Evolutionary conservation across 2,113 vertebrate genomes (phyloP), one percentile per base, ranked within the genome.

Genomic region (Bagarius yarrelli): DNA sequence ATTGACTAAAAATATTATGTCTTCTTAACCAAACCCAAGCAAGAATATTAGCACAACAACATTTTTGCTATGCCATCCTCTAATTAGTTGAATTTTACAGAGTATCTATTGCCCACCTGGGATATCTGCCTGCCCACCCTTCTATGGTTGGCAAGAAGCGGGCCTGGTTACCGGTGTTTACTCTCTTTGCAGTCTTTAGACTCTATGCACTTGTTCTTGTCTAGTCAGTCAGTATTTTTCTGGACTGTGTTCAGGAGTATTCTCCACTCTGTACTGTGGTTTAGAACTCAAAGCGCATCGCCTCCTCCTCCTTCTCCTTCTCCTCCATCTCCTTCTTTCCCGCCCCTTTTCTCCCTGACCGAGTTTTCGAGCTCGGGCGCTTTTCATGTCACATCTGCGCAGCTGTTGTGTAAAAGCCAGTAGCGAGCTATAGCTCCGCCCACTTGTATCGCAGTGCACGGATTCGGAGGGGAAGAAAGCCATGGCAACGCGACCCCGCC

Each of bases 401-500:
- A 67, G 66, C 81, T 52, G 75, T 57, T n/a, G 13, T 44, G 9
- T 11, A 47, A 36, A 11, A 53, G n/a, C 57, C 79, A 40, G 85
- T 77, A 88, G 44, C 78, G 80, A 83, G 77, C 86, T 83, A 84
- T 89, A 56, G 36, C 86, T 88, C 89, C 91, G 89, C 91, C 91
- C 89, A 89, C 89, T 84, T 84, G 34, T 30, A 6, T 73, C 80
- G 34, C 67, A 66, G 40, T 27, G 53, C 84, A 73, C 15, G 44
- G 19, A 76, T 79, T 63, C 63, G 53, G 63, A 85, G 79, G 78
- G 56, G 84, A 89, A 90, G 91, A 47, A 69, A 71, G 86, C 90
- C 92, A 89, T 92, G 87, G 93, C 93, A 92, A 94, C 92, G 84
- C 78, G 88, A 84, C 90, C 89, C 93, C 89, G 70, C 70, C 91